Percentiles rank a stretch among this genome's conserved stretches.
Evolutionary conservation across 2,888 invertebrate species (phyloP).

Genomic region (Choreutis nemorana): DNA sequence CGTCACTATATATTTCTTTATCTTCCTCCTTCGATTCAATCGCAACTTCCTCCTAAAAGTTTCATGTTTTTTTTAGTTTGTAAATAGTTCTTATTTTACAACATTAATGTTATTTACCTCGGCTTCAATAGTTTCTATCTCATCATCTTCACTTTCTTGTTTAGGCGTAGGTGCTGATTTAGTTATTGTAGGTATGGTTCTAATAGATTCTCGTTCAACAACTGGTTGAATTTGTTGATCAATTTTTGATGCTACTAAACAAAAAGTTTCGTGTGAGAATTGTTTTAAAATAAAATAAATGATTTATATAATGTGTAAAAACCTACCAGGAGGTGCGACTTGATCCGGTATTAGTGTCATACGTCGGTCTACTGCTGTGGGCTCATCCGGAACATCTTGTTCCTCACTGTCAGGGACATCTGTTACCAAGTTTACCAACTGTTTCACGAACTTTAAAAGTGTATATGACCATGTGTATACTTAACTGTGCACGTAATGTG

Average conservation of each 20-base stretch:
- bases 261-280: neutral
- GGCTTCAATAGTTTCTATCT: conserved; percentile 19
- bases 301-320: neutral
- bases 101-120: conserved; percentile 13
- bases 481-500: too few species aligned
- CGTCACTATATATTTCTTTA: conserved; percentile 45
- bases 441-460: too few species aligned
- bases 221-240: neutral
- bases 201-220: conserved; percentile 13
- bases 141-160: conserved; percentile 29
- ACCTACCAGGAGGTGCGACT: conserved; percentile 22
- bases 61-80: neutral
- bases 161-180: conserved; percentile 21
- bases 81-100: conserved; percentile 1
- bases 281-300: neutral
- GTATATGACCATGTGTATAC: too few species aligned
- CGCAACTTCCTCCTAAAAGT: conserved; percentile 19
- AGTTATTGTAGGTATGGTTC: conserved; percentile 17
- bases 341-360: conserved; percentile 50
- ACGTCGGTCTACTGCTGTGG: conserved; percentile 36
- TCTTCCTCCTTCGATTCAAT: too few species aligned
- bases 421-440: too few species aligned
- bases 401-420: conserved; percentile 34
- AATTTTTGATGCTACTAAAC: neutral
- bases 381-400: conserved; percentile 29